Evolutionary conservation across 1,140 invertebrate species (phyloP), one percentile per base, ranked within the genome.

Genomic region (Drosophila pallidifrons): DNA sequence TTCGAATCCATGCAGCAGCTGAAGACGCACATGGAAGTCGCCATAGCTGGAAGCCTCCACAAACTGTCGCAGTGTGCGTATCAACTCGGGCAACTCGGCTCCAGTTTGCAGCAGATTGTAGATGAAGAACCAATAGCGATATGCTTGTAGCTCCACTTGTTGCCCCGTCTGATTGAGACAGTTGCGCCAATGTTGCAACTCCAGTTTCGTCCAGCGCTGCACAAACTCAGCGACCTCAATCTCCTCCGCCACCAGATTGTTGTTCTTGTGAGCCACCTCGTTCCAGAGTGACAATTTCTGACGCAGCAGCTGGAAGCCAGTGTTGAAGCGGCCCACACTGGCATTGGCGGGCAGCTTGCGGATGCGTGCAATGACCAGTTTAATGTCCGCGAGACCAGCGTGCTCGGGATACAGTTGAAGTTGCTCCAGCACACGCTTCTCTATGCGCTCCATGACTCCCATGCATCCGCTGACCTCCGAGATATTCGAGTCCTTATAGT

Each of bases 91-190:
- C 5, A 80, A 60, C 6, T 82, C 69, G 20, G 91, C 63, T 32
- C 70, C 72, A 0, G 58, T 45, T 55, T 95, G 94, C 5, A 96
- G 91, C 1, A 97, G 92, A 7, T 95, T 94, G 87, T 96, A 98
- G 13, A 99, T 91, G 87, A 97, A 95, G 91, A 98, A 98, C 98
- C 98, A 99, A 95, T 97, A 99, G 92, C 96, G 97, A 38, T 95
- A 94, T 0, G 95, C 94, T 60, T 95, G 94, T 0, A 94, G 93
- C 77, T 95, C 93, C 54, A 96, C 93, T 79, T 96, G 96, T 25
- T 94, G 92, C 45, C 94, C 94, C 2, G 95, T 92, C 67, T 94
- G 94, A 55, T 95, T 94, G 0, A 98, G 92, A 57, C 96, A 96
- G 83, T 96, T 95, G 75, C 96, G 96, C 98, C 98, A 99, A 77